Conservation (phyloP, 2,888 invertebrate genomes). For the Conomelus anceps region DNA sequence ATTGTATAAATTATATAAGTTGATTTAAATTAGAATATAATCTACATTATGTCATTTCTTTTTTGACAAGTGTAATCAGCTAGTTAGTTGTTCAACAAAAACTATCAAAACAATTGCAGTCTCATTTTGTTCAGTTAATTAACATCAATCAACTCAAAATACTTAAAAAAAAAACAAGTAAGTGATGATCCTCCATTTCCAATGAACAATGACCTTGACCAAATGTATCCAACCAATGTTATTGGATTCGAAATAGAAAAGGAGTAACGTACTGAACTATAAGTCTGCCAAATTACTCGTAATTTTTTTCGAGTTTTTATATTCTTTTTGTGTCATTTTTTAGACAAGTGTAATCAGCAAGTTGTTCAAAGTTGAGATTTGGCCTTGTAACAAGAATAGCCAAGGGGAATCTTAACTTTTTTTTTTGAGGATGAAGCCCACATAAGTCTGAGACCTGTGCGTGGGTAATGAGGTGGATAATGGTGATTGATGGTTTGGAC, state of each 20-base stretch:
- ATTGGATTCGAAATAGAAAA: neutral
- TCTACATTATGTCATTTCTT: no score
- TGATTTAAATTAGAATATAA: no score
- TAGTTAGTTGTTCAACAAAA: no score
- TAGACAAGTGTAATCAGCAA: neutral
- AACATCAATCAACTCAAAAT: neutral
- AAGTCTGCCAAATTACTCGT: neutral
- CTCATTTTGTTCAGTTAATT: neutral
- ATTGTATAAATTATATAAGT: no score
- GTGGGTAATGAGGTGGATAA: no score
- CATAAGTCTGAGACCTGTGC: no score
- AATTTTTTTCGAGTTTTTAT: neutral
- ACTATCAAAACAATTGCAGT: neutral
- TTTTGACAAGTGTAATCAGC: no score
- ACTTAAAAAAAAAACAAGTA: neutral
- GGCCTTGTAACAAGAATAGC: neutral
- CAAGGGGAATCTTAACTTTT: neutral
- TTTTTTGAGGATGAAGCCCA: no score
- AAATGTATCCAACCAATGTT: neutral
- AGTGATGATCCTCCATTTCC: neutral
- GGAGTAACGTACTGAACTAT: neutral
- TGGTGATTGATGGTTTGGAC: no score
- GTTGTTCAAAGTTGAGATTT: neutral
- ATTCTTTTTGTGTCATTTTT: neutral
- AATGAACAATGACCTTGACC: neutral